Evolutionary conservation across 2,888 invertebrate species (phyloP), one percentile per base, ranked within the genome.

Genomic region (Strigamia transsilvanica): DNA sequence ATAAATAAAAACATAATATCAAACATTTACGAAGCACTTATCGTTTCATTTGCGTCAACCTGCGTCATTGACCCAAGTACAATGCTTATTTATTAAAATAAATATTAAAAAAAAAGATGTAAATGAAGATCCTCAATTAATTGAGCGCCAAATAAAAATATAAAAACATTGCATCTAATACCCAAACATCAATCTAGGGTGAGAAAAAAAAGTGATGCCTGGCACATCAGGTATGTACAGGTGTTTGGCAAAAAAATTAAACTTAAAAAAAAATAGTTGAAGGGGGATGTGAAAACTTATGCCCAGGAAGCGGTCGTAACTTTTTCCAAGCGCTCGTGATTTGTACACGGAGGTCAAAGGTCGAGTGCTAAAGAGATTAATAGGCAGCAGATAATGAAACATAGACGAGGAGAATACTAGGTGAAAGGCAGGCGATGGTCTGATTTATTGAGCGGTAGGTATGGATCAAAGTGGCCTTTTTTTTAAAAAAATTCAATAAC

Each of bases 361-460:
- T 73, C 73, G 32, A 27, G 73, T 27, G 73, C 73, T 73, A 73
- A 73, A 73, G 73, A 73, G 73, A 73, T 73, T 73, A 73, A 73
- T 73, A 73, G 73, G 73, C 73, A 73, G n/a, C 73, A 73, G 73
- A 73, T 73, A 73, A 73, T 73, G 73, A 73, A 73, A 73, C 73
- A 73, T 73, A 27, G n/a, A 73, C 32, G 73, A 73, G 73, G 73
- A 32, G 73, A 73, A 73, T 73, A 12, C 32, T 27, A 66, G 66
- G 66, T 66, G 66, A 66, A 66, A 66, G 66, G 66, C 73, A 73
- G 73, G 73, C 73, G 73, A 73, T 73, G 27, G 73, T 12, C 73
- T 32, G 73, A 73, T 73, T 27, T 73, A 73, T 73, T 61, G 10
- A 27, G n/a, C 27, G 13, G n/a, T 73, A n/a, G 73, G 73, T 27